phyloP scores from a whole-genome alignment of 2,888 invertebrate genomes.

The Ceraclea dissimilis region DNA sequence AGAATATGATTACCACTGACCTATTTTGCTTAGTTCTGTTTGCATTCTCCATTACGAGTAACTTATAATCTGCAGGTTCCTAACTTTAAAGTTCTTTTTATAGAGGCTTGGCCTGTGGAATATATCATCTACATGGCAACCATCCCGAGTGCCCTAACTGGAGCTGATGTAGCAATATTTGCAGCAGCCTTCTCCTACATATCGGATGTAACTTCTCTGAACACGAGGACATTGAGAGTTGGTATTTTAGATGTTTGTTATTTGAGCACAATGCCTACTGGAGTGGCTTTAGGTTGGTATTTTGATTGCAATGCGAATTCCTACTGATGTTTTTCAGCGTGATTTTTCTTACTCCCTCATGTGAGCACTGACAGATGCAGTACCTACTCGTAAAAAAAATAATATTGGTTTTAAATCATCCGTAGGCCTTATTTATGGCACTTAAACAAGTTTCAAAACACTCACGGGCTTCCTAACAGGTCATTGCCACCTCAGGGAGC shows the following conservation, averaged over 20 bases:
- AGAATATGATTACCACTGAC: too few species aligned
- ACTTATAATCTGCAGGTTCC: too few species aligned
- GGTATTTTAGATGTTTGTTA: slow-evolving; percentile 77
- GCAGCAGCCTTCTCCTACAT: slow-evolving; percentile 74
- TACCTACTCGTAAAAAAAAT: too few species aligned
- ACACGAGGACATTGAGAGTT: slow-evolving; percentile 68
- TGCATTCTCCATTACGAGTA: too few species aligned
- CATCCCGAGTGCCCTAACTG: slow-evolving; percentile 67
- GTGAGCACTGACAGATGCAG: too few species aligned
- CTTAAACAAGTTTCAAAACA: too few species aligned
- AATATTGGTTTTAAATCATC: background rate
- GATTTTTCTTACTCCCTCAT: too few species aligned
- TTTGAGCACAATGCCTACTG: slow-evolving; percentile 75
- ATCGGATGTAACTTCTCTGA: slow-evolving; percentile 63
- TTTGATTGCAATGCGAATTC: too few species aligned
- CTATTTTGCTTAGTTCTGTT: too few species aligned
- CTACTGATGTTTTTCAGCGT: background rate
- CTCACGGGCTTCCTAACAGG: too few species aligned
- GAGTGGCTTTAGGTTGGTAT: slow-evolving; percentile 63
- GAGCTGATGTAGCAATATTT: slow-evolving; percentile 74
- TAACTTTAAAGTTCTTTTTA: slow-evolving; percentile 18
- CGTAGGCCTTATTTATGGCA: too few species aligned
- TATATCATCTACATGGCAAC: slow-evolving; percentile 69
- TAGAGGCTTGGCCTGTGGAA: slow-evolving; percentile 62
- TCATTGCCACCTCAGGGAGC: too few species aligned